A percentile compares a stretch with the other conserved stretches of the same genome.
Conservation (phyloP, 2,797 vertebrate genomes). For the Lithobates sylvaticus region DNA sequence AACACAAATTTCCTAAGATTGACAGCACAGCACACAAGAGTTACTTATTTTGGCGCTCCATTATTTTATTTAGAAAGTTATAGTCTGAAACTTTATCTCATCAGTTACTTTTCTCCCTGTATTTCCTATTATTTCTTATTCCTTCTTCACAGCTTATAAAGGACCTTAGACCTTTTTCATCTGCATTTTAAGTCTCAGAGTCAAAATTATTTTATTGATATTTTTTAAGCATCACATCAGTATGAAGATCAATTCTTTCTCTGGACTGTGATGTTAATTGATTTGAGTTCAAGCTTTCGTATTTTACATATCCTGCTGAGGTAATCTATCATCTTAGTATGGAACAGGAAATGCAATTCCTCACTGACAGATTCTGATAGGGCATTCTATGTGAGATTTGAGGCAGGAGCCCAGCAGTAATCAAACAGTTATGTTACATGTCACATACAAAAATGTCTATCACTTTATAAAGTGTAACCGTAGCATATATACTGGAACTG, state of each 20-base stretch:
- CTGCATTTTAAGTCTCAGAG: constrained; percentile 12
- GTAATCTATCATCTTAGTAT: constrained; percentile 78
- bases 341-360: constrained; percentile 74
- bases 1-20: constrained; percentile 8
- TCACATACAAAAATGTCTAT: constrained; percentile 74
- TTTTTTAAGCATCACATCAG: constrained; percentile 60
- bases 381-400: constrained; percentile 70
- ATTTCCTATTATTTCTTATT: not conserved
- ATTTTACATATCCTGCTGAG: constrained; percentile 67
- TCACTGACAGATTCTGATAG: constrained; percentile 77
- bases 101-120: not conserved
- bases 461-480: constrained; percentile 77
- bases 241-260: constrained; percentile 67
- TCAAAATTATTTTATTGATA: constrained; percentile 55
- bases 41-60: constrained; percentile 11
- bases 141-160: not conserved
- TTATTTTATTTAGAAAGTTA: constrained; percentile 6
- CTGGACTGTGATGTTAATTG: constrained; percentile 73
- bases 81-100: constrained; percentile 12
- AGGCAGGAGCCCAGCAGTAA: constrained; percentile 76
- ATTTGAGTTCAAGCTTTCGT: constrained; percentile 72
- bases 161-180: not conserved
- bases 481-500: constrained; percentile 70
- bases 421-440: constrained; percentile 82
- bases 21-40: not conserved